These are phyloP conservation scores for Platanista minor DNA, from an alignment of 2,113 vertebrate genomes.

Conservation along the genomic window DNA sequence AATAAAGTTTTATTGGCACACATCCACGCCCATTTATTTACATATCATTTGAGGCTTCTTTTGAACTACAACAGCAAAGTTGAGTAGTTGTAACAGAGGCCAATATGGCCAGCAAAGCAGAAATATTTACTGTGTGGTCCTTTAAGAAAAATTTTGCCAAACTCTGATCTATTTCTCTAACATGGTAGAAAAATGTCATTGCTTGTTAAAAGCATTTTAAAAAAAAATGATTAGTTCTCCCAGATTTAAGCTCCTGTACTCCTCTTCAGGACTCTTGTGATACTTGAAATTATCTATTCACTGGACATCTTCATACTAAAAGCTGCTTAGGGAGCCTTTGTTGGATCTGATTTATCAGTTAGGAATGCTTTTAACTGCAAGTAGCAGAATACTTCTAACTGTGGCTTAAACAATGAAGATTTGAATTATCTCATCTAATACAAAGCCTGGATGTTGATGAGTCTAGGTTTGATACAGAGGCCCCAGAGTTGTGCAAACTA, in stretches of 20 bases:
- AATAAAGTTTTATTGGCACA: conserved; percentile 50
- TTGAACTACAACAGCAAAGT: neutral
- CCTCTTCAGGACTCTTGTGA: neutral
- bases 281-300: neutral
- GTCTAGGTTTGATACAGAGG: neutral
- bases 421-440: neutral
- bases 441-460: neutral
- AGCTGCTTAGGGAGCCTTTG: neutral
- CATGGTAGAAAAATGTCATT: neutral
- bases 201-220: neutral
- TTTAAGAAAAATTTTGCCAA: neutral
- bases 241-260: neutral
- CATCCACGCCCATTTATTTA: neutral
- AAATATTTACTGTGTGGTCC: neutral
- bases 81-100: neutral
- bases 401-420: neutral
- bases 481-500: neutral
- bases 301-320: neutral
- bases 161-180: neutral
- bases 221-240: neutral
- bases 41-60: neutral
- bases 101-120: neutral
- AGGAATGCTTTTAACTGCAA: neutral
- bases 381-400: neutral
- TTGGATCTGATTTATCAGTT: neutral